phyloP scores from a whole-genome alignment of 2,113 vertebrate species.

The Lutjanus erythropterus region DNA sequence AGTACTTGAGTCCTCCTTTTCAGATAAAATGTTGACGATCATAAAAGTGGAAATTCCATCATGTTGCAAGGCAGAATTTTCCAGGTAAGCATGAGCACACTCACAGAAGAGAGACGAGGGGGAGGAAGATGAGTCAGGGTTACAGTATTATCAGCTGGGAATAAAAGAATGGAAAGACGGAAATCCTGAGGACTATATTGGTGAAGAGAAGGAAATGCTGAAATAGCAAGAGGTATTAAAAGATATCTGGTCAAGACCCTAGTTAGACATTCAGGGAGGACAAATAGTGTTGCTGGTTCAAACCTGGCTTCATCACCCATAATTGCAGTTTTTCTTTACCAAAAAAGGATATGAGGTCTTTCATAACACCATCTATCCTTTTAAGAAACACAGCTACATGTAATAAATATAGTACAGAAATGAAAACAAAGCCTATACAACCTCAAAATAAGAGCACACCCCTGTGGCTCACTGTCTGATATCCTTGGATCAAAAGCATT shows the following conservation, averaged over 20 bases:
- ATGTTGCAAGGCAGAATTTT: constrained; percentile 42
- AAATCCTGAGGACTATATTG: constrained; percentile 35
- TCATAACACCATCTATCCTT: neutral
- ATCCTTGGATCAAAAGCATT: neutral
- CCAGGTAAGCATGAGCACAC: constrained; percentile 38
- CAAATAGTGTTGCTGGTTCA: neutral
- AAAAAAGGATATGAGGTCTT: neutral
- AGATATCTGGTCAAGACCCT: constrained; percentile 17
- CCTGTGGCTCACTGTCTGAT: neutral
- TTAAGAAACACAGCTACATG: neutral
- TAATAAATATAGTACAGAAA: neutral
- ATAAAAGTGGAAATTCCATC: constrained; percentile 12
- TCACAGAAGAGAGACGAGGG: constrained; percentile 18
- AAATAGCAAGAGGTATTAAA: constrained; percentile 46
- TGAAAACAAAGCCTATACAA: neutral
- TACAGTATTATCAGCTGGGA: constrained; percentile 35
- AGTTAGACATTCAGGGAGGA: constrained; percentile 15
- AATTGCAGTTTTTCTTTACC: neutral
- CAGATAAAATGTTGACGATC: neutral
- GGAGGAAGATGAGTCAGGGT: constrained; percentile 55
- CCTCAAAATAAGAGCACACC: neutral
- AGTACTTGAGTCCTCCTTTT: neutral
- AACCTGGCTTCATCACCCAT: neutral
- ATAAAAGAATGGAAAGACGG: constrained; percentile 46
- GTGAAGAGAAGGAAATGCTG: constrained; percentile 35